Percentiles rank a stretch among this genome's conserved stretches.
Conservation (phyloP, 2,888 invertebrate species). For the Agriopis marginaria region DNA sequence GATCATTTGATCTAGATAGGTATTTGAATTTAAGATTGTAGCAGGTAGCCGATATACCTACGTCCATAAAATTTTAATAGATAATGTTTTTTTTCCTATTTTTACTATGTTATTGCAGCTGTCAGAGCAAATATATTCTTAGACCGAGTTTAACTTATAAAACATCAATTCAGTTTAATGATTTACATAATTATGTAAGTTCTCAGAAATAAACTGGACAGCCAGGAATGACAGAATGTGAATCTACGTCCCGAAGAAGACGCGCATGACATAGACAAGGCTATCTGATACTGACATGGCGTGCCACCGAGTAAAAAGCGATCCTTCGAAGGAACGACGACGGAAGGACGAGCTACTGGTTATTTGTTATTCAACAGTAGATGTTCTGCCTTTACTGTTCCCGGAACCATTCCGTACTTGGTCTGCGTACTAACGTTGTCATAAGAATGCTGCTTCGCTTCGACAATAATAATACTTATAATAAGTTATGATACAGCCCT, state of each 20-base stretch:
- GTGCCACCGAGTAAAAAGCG: conserved; percentile 33
- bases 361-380: conserved; percentile 71
- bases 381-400: conserved; percentile 63
- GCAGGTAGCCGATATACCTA: no score
- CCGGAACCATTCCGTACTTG: conserved; percentile 67
- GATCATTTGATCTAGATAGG: no score
- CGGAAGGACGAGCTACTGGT: conserved; percentile 70
- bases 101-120: no score
- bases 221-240: conserved; percentile 17
- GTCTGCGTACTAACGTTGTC: conserved; percentile 50
- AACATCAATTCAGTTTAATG: no score
- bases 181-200: background rate
- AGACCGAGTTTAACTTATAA: background rate
- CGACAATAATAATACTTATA: conserved; percentile 27
- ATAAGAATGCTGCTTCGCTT: conserved; percentile 54
- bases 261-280: conserved; percentile 28
- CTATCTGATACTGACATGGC: conserved; percentile 29
- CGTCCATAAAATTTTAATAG: no score
- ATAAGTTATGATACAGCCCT: conserved; percentile 31
- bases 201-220: conserved; percentile 23
- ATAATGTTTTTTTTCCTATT: no score
- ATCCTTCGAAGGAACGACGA: conserved; percentile 43
- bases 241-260: conserved; percentile 14
- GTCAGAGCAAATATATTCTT: no score
- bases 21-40: no score